Percentiles rank a stretch among this genome's conserved stretches.
Conservation (phyloP, 1,140 invertebrate genomes). For the Lordiphosa collinella region DNA sequence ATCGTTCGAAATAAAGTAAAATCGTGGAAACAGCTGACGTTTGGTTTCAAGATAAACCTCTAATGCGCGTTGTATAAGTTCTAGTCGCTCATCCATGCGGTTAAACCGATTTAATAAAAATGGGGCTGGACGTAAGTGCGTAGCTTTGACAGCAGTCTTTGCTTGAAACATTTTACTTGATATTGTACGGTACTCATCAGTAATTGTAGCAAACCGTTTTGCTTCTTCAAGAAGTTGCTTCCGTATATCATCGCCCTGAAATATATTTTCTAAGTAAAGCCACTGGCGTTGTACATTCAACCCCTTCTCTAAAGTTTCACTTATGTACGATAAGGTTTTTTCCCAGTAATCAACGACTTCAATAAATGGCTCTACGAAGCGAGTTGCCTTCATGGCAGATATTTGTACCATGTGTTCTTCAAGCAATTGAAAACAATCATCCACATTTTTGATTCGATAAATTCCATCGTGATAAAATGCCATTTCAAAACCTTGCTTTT, state of each 20-base stretch:
- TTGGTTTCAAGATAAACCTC: conserved; percentile 93
- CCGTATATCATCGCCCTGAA: conserved; percentile 90
- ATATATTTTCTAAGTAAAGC: conserved; percentile 92
- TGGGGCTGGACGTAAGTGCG: conserved; percentile 81
- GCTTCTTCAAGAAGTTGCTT: conserved; percentile 90
- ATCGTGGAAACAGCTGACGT: conserved; percentile 88
- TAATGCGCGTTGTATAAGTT: conserved; percentile 86
- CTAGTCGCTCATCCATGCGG: conserved; percentile 84
- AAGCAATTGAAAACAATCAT: conserved; percentile 86
- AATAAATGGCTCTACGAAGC: conserved; percentile 91
- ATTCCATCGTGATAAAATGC: conserved; percentile 85
- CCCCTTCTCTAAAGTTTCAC: conserved; percentile 88
- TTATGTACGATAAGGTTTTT: conserved; percentile 87
- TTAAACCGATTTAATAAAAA: conserved; percentile 84
- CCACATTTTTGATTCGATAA: conserved; percentile 84
- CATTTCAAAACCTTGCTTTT: conserved; percentile 85
- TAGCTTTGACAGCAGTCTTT: conserved; percentile 82
- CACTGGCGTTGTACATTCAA: conserved; percentile 89
- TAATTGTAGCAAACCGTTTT: conserved; percentile 87
- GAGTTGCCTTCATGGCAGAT: conserved; percentile 91
- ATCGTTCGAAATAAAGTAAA: conserved; percentile 95
- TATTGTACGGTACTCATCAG: conserved; percentile 86
- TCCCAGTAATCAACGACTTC: conserved; percentile 91
- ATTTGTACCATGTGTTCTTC: conserved; percentile 88
- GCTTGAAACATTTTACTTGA: conserved; percentile 83